A percentile compares a stretch with the other conserved stretches of the same genome.
Conservation (phyloP, 2,113 vertebrate species). For the Machaerirhynchus nigripectus region DNA sequence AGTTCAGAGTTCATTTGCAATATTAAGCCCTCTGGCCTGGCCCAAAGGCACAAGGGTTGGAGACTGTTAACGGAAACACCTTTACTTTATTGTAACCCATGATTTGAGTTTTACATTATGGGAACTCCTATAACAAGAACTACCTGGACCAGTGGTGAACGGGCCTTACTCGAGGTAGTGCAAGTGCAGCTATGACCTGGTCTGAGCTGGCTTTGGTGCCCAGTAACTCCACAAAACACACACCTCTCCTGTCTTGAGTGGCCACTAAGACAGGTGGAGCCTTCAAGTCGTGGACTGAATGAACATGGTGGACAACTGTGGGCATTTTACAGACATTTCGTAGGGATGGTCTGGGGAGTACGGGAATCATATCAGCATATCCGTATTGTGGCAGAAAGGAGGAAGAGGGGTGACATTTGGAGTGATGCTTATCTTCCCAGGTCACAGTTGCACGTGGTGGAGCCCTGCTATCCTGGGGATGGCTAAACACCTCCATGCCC, state of each 20-base stretch:
- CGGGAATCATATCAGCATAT: no score
- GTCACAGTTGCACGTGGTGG: neutral
- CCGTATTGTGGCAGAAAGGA: neutral
- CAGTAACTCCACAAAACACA: neutral
- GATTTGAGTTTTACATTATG: neutral
- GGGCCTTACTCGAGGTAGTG: rapidly evolving
- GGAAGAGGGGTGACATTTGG: neutral
- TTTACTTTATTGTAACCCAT: neutral
- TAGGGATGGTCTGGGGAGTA: neutral
- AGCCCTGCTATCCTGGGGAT: neutral
- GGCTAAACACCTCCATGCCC: neutral
- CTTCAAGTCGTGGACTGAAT: neutral
- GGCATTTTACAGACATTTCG: neutral
- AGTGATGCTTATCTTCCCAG: neutral
- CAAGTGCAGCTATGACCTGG: neutral
- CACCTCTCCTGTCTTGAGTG: neutral
- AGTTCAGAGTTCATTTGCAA: neutral
- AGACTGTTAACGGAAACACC: neutral
- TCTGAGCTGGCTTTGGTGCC: neutral
- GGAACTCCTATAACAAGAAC: neutral
- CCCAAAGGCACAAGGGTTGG: neutral
- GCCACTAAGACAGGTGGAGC: neutral
- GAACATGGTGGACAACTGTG: neutral
- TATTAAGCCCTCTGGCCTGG: neutral
- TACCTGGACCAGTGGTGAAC: no score